Evolutionary conservation across 2,113 vertebrate genomes (phyloP), one percentile per base, ranked within the genome.

Genomic region (Motacilla tschutschensis): DNA sequence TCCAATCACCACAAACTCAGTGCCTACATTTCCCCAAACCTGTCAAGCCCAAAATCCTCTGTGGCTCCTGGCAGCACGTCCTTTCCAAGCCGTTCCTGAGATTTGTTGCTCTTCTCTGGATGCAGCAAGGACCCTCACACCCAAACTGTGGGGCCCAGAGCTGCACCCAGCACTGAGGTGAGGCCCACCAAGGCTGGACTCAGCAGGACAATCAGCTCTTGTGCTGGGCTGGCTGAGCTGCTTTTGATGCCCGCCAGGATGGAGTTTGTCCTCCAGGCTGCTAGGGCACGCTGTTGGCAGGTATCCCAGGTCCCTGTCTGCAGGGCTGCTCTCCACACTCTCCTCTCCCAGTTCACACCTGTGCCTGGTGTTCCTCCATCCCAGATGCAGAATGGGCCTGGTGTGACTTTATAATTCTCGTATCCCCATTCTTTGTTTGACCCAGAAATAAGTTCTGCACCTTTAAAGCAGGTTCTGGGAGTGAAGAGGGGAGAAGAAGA

Each of bases 61-160:
- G 24, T 35, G 73, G 15, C 38, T 43, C 47, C 31, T 36, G 20
- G 12, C 0, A 35, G 24, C 24, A 7, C 3, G 0, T 36, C 74
- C 26, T 36, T 29, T 14, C 40, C 48, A 31, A 6, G 20, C 31
- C 40, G 26, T 25, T 7, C 26, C 5, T 1, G 1, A 36, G 48
- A 26, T 64, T 9, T 64, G 40, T 3, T 31, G 59, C n/a, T 36
- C 25, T 12, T 51, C 59, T 24, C 73, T 44, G 58, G 24, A 3
- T 41, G 20, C n/a, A 16, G 6, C n/a, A 9, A 54, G n/a, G 38
- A 31, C 13, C 20, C 15, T 25, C 59, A 4, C 36, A 25, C 15
- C 9, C 18, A 7, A 14, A 2, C 4, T 7, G n/a, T 2, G 11
- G 4, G 5, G 11, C 11, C 28, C 72, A 53, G 38, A n/a, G 8